Percentiles rank a stretch among this genome's conserved stretches.
These are phyloP conservation scores for Sycobia sp. DNA, from an alignment of 1,140 invertebrate species.

Conservation along the genomic window DNA sequence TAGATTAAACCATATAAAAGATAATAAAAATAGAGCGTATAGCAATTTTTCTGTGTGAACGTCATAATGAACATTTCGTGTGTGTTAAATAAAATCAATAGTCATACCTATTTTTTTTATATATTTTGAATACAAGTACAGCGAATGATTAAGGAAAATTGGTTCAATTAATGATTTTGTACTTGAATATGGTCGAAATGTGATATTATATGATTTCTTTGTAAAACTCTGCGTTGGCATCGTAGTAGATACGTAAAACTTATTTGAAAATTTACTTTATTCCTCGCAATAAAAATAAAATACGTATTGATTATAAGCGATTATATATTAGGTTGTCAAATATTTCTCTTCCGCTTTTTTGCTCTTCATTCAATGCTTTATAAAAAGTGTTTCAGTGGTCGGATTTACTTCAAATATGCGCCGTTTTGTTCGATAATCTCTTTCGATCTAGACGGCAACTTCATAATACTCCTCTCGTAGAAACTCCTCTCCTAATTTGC, in stretches of 20 bases:
- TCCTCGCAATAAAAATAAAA: too few species aligned
- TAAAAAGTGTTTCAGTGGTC: too few species aligned
- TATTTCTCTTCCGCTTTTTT: too few species aligned
- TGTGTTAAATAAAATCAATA: constrained; percentile 2
- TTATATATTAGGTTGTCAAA: too few species aligned
- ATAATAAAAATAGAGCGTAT: constrained; percentile 9
- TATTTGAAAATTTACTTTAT: constrained; percentile 9
- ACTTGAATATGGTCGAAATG: constrained; percentile 5
- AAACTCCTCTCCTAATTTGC: too few species aligned
- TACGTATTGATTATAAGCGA: constrained; percentile 2
- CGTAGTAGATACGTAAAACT: constrained; percentile 10
- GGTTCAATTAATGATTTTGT: constrained; percentile 15
- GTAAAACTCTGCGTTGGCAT: constrained; percentile 3
- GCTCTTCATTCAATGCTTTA: too few species aligned
- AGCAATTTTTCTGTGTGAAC: constrained; percentile 17
- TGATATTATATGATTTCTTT: constrained; percentile 4
- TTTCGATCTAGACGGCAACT: too few species aligned
- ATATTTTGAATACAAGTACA: constrained; percentile 10
- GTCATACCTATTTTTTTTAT: neutral
- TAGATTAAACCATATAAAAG: constrained; percentile 8
- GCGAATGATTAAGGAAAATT: neutral
- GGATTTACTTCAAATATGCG: too few species aligned
- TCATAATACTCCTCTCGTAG: too few species aligned
- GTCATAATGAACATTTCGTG: constrained; percentile 15
- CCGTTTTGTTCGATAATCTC: too few species aligned